These are phyloP conservation scores for Amaurobius ferox DNA, from an alignment of 2,888 invertebrate species.

Conservation along the genomic window DNA sequence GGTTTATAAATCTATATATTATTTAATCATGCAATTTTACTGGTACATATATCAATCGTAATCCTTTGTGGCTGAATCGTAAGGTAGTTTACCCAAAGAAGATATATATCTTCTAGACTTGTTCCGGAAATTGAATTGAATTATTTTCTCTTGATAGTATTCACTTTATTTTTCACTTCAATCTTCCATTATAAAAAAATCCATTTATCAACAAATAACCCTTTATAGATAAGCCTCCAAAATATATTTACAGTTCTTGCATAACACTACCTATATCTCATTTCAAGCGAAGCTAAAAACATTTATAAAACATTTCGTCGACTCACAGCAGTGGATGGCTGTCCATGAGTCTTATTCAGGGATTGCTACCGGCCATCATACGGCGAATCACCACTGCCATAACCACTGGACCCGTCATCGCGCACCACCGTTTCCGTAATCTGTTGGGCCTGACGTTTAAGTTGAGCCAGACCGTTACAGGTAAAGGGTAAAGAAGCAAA, in stretches of 20 bases:
- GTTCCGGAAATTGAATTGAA: too few relatives aligned
- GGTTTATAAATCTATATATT: too few relatives aligned
- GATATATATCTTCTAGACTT: too few relatives aligned
- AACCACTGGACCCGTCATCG: constrained; percentile 87
- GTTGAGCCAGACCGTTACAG: constrained; percentile 90
- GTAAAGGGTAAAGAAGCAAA: constrained; percentile 88
- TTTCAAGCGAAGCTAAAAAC: constrained; percentile 12
- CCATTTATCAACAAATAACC: neutral
- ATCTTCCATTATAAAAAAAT: too few relatives aligned
- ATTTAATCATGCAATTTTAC: too few relatives aligned
- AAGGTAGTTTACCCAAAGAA: too few relatives aligned
- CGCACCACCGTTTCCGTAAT: constrained; percentile 42
- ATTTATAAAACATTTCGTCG: constrained; percentile 37
- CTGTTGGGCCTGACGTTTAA: constrained; percentile 79
- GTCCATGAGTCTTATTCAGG: constrained; percentile 17
- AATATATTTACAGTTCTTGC: neutral
- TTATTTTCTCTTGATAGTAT: too few relatives aligned
- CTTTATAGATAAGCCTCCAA: neutral
- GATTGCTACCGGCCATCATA: constrained; percentile 78
- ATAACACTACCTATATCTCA: constrained; percentile 9
- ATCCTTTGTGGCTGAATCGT: too few relatives aligned
- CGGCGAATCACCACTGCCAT: constrained; percentile 87
- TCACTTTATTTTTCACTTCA: too few relatives aligned
- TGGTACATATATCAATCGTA: too few relatives aligned
- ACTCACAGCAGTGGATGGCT: constrained; percentile 8